A percentile compares a stretch with the other conserved stretches of the same genome.
phyloP scores from a whole-genome alignment of 2,113 vertebrate species.

The Hippolais icterina region DNA sequence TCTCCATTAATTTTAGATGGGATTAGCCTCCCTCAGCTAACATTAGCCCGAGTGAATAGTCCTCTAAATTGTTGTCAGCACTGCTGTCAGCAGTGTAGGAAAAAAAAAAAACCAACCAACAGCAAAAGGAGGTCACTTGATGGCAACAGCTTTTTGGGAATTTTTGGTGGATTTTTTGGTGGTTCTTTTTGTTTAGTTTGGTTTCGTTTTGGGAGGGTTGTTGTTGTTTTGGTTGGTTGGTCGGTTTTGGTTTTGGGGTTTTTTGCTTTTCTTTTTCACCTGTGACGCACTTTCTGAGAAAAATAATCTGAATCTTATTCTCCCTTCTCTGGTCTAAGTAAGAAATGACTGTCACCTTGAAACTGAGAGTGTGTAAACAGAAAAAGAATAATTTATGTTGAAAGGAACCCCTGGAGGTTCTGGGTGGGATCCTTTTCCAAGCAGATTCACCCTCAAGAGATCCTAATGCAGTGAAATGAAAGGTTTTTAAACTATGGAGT shows the following conservation, averaged over 20 bases:
- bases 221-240: not conserved
- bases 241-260: not conserved
- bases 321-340: not conserved
- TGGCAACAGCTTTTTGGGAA: fast-evolving
- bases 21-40: constrained; percentile 15
- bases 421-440: not conserved
- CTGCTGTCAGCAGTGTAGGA: not conserved
- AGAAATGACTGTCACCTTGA: not conserved
- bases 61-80: not conserved
- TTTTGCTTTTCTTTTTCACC: not conserved
- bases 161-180: no score
- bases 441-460: not conserved
- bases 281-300: not conserved
- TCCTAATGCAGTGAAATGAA: not conserved
- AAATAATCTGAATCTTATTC: not conserved
- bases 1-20: constrained; percentile 46
- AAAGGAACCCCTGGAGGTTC: not conserved
- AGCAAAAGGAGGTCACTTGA: not conserved
- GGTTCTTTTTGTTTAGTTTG: not conserved
- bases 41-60: not conserved
- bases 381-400: not conserved
- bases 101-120: not conserved
- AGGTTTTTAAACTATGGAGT: not conserved
- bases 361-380: not conserved
- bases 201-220: not conserved